A percentile compares a stretch with the other conserved stretches of the same genome.
Evolutionary conservation across 2,113 vertebrate genomes (phyloP).

Genomic region (Ivindomyrus marchei): DNA sequence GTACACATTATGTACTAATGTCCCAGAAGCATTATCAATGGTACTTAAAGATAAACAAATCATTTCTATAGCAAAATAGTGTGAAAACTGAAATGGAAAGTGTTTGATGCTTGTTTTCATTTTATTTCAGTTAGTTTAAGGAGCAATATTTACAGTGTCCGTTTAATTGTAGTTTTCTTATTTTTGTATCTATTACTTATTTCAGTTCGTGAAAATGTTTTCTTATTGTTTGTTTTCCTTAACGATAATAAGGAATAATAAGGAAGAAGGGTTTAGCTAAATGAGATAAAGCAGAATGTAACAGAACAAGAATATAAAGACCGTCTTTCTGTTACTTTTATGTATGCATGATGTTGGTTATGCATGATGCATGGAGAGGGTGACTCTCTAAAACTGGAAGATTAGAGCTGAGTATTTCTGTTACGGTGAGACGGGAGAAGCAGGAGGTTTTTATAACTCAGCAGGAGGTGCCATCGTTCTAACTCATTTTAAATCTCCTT

Average conservation of each 20-base stretch:
- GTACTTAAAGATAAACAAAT: neutral
- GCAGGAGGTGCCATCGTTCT: neutral
- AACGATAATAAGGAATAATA: neutral
- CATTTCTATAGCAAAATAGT: neutral
- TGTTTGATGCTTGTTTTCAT: neutral
- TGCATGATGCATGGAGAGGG: neutral
- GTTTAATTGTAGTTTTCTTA: neutral
- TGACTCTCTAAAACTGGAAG: neutral
- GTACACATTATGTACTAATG: neutral
- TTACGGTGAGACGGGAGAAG: neutral
- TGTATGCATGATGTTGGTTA: neutral
- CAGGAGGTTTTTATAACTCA: neutral
- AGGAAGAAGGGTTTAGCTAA: neutral
- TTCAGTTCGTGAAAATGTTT: neutral
- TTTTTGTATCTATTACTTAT: neutral
- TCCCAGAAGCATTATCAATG: neutral
- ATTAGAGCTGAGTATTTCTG: neutral
- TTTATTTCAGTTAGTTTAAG: neutral
- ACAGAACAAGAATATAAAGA: neutral
- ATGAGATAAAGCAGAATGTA: neutral
- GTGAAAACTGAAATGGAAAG: neutral
- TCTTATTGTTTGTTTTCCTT: neutral
- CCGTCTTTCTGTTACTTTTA: neutral
- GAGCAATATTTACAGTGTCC: neutral
- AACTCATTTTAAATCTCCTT: neutral